Evolutionary conservation across 1,140 invertebrate species (phyloP), one percentile per base, ranked within the genome.

Genomic region (Penaeus vannamei): DNA sequence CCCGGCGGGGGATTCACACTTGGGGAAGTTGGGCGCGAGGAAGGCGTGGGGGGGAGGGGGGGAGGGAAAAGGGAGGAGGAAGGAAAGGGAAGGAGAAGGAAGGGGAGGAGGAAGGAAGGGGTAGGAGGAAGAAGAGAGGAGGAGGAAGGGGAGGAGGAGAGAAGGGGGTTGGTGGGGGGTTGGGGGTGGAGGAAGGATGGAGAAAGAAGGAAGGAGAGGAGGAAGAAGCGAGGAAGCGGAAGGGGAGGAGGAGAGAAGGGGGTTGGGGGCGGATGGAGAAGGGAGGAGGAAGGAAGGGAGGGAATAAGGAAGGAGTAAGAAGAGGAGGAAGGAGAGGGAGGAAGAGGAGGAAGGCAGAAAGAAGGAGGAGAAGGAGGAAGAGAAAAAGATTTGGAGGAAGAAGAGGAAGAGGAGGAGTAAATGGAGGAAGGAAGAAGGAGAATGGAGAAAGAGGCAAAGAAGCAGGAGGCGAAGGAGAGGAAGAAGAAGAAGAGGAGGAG

Each of bases 1-100:
- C 69, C 26, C 69, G 36, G 36, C 82, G 22, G 87, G 87, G 84
- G 77, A 80, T 89, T 89, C 82, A 89, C 87, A 89, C 87, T 89
- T 89, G 69, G 69, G 69, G 69, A 32, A 76, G 36, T 76, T 29
- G n/a, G 69, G 36, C n/a, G n/a, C 12, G 17, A 23, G n/a, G 66
- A n/a, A 23, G n/a, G 22, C 17, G 23, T 84, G 81, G 23, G 29
- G 60, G 29, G 36, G 79, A 42, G 53, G 36, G 81, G 12, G 19
- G 12, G 53, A 66, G 42, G 42, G n/a, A 19, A 46, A 61, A 64
- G 32, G 26, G 23, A n/a, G 20, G 20, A 22, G 62, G 60, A 64
- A 59, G 79, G 76, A 46, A 32, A 26, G 42, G 46, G 62, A 69
- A 77, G 66, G 76, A 59, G 59, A 22, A 79, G 53, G 77, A 46